These are phyloP conservation scores for Girardinichthys multiradiatus DNA, from an alignment of 2,113 vertebrate species.

Conservation along the genomic window DNA sequence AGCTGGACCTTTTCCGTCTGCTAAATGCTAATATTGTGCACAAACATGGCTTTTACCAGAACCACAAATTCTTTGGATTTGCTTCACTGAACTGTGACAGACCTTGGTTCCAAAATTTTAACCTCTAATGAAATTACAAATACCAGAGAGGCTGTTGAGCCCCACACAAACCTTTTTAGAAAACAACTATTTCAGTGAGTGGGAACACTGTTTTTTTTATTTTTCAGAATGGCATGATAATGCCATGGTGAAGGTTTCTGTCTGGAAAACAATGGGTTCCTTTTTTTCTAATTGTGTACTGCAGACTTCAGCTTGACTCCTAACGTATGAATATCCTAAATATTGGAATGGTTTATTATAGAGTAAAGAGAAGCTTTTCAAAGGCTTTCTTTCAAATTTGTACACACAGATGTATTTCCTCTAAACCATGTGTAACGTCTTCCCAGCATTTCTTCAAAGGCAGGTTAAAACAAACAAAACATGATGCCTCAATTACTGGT, in stretches of 20 bases:
- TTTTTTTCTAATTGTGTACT: slow-evolving; percentile 21
- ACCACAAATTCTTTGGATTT: slow-evolving; percentile 72
- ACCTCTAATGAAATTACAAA: slow-evolving; percentile 76
- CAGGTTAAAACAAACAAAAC: slow-evolving; percentile 79
- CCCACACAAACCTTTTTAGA: slow-evolving; percentile 49
- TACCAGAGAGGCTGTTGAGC: slow-evolving; percentile 64
- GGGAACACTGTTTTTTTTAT: slow-evolving; percentile 62
- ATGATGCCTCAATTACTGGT: slow-evolving; percentile 78
- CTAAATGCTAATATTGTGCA: slow-evolving; percentile 65
- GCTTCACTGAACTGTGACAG: slow-evolving; percentile 73
- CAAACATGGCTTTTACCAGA: slow-evolving; percentile 64
- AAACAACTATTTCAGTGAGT: slow-evolving; percentile 70
- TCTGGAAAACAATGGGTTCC: slow-evolving; percentile 49
- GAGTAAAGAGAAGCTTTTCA: slow-evolving; percentile 23
- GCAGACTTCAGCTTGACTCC: neutral
- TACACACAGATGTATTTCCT: slow-evolving; percentile 52
- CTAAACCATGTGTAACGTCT: slow-evolving; percentile 65
- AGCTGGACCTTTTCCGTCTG: slow-evolving; percentile 54
- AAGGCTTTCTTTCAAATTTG: slow-evolving; percentile 45
- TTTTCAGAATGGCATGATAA: slow-evolving; percentile 60
- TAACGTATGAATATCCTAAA: slow-evolving; percentile 27
- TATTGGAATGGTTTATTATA: slow-evolving; percentile 20
- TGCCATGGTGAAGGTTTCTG: slow-evolving; percentile 51
- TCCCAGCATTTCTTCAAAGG: slow-evolving; percentile 71
- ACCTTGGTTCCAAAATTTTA: slow-evolving; percentile 70